Percentiles rank a stretch among this genome's conserved stretches.
Evolutionary conservation across 1,140 invertebrate genomes (phyloP).

Genomic region (Leguminivora glycinivorella): DNA sequence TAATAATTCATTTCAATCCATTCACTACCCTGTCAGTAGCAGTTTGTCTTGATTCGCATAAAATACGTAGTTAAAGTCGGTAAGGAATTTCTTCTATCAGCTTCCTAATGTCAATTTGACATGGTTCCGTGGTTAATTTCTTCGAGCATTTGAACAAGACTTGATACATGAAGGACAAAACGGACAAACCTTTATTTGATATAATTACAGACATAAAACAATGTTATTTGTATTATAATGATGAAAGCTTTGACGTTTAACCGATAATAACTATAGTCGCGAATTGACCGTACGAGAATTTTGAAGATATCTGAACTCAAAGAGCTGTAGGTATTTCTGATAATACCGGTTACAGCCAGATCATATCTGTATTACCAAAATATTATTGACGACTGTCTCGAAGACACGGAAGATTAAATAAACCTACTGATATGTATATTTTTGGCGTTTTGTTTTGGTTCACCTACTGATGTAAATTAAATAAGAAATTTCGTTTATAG

Average conservation of each 20-base stretch:
- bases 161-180: background rate
- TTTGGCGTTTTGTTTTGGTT: background rate
- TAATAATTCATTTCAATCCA: no score
- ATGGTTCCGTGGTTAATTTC: background rate
- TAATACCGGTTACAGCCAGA: background rate
- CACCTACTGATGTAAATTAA: constrained; percentile 7
- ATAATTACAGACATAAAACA: background rate
- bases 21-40: no score
- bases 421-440: background rate
- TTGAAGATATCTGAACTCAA: background rate
- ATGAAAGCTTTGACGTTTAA: background rate
- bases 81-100: no score
- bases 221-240: background rate
- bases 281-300: background rate
- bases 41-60: no score
- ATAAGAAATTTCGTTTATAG: background rate
- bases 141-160: background rate
- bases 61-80: no score
- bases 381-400: background rate
- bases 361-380: background rate
- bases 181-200: background rate
- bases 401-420: background rate
- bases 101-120: no score
- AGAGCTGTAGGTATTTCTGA: background rate
- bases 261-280: constrained; percentile 6